Evolutionary conservation across 2,888 invertebrate genomes (phyloP), one percentile per base, ranked within the genome.

Genomic region (Lycaena phlaeas): DNA sequence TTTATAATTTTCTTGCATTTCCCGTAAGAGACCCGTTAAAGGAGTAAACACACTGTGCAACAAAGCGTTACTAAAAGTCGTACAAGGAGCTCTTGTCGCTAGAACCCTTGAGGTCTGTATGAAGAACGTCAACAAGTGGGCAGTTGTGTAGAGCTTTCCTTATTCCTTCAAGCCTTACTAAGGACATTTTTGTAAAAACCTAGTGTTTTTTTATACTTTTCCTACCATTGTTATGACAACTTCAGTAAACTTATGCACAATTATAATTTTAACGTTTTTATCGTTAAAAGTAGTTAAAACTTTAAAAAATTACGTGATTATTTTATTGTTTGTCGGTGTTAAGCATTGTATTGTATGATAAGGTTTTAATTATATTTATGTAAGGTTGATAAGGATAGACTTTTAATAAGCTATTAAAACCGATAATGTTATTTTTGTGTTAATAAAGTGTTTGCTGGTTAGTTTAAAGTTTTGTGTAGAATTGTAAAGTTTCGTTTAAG

Each of bases 111-210:
- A 68, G 61, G 53, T 59, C 55, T 64, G 63, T 66, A 57, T 61
- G 56, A 47, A 54, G 48, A 48, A 51, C 57, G 52, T 64, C 70
- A 72, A 77, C 76, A 77, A 78, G 82, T 76, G 76, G 75, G 64
- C 63, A 69, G 68, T 66, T 61, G 62, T 65, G 59, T 64, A 57
- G 40, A 57, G 42, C 50, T 48, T 48, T 46, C 44, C 48, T 54
- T 44, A 42, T 50, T 36, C 18, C 31, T 29, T 38, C 36, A 27
- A 43, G 38, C 30, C 29, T 27, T 12, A 14, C 41, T 28, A 36
- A 41, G 28, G 26, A 29, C 25, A 18, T 41, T 41, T 36, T 18
- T 27, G 40, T 25, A 29, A 31, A 37, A 30, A 30, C 11, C 29
- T 30, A 15, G 29, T 17, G 31, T 26, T 28, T 36, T 36, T 18